Evolutionary conservation across 1,140 invertebrate species (phyloP), one percentile per base, ranked within the genome.

Genomic region (Harpegnathos saltator): DNA sequence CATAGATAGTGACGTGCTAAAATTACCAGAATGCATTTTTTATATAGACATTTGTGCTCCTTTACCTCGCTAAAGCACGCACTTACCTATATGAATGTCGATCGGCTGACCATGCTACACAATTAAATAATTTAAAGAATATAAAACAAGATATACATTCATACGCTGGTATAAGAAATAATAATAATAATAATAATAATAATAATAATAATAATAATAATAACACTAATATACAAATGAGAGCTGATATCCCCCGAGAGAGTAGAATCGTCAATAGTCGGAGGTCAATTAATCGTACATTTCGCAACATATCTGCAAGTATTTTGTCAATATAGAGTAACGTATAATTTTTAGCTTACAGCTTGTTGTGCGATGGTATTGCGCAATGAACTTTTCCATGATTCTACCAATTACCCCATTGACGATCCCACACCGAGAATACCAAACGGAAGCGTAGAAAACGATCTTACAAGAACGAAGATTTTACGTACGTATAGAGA

Each of bases 101-200:
- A 82, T 33, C 24, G 54, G 58, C 65, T 66, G 75, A 88, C 74
- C 63, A 59, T 82, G 75, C 11, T 56, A 73, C 65, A 72, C 44
- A 58, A 83, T 87, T 86, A 80, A 81, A 90, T 85, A 90, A 86
- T 91, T 89, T 74, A 91, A 88, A 73, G 68, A 75, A 61, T 82
- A 82, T 17, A 81, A 82, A 82, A 87, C 61, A 81, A 75, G n/a
- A 72, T 62, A 65, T 61, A 85, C 86, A 88, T 66, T 56, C 52
- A 52, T 85, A 87, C 62, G 52, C 68, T 72, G 74, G 78, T 90
- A 85, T 81, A 82, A 90, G 84, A 81, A 85, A 88, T 84, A 92
- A 88, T 91, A 91, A 91, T 89, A 91, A 88, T 92, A 91, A 84
- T 81, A 87, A 88, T 91, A 91, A 91, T 89, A 91, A 88, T 92